These are phyloP conservation scores for Streblospio benedicti DNA, from an alignment of 1,140 invertebrate genomes.

Conservation along the genomic window DNA sequence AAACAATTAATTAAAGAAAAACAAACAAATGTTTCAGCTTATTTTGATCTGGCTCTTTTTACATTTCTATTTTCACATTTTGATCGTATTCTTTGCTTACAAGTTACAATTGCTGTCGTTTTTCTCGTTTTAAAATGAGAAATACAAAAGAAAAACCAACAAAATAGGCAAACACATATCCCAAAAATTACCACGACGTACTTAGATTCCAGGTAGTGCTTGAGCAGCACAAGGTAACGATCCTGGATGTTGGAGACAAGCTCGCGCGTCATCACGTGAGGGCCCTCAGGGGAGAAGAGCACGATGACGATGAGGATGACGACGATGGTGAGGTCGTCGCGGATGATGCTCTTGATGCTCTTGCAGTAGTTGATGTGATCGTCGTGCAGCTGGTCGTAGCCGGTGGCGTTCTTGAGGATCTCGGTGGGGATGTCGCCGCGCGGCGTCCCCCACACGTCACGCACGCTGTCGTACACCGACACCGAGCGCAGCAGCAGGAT, in stretches of 20 bases:
- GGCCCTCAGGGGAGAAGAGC: constrained; percentile 73
- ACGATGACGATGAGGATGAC: constrained; percentile 79
- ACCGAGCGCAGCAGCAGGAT: constrained; percentile 76
- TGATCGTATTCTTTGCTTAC: too few species aligned
- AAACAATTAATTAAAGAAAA: too few species aligned
- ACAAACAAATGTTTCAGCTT: too few species aligned
- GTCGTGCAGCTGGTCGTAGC: constrained; percentile 37
- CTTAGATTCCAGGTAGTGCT: constrained; percentile 76
- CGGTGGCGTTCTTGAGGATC: constrained; percentile 37
- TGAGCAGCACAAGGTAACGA: constrained; percentile 79
- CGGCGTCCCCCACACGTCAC: constrained; percentile 62
- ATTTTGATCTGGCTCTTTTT: too few species aligned
- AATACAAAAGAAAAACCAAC: too few species aligned
- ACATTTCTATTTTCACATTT: too few species aligned
- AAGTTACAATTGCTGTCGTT: too few species aligned
- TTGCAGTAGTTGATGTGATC: constrained; percentile 38
- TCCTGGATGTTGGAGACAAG: constrained; percentile 61
- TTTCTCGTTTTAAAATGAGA: too few species aligned
- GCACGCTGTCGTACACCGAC: constrained; percentile 65
- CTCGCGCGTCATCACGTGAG: constrained; percentile 69
- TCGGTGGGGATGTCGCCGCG: constrained; percentile 33
- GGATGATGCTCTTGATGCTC: constrained; percentile 33
- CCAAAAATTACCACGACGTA: too few species aligned
- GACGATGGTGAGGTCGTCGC: constrained; percentile 56
- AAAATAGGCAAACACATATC: too few species aligned